Base-by-base conservation (phyloP, 2,113 vertebrate species). In the Gnathonemus longibarbis region DNA sequence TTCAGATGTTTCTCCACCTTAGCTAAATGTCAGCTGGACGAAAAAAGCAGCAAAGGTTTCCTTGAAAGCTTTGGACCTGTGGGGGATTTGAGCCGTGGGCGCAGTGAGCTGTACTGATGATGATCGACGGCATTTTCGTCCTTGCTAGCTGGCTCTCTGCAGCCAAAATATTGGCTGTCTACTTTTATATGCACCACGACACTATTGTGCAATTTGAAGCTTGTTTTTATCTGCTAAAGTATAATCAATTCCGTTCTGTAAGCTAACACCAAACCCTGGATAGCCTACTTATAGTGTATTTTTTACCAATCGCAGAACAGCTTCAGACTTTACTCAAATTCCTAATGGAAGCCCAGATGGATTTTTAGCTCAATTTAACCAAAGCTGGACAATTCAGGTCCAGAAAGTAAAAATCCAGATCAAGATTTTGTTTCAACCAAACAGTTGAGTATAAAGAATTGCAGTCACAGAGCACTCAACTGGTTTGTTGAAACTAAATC, bases 1-100 rank as follows among this genome's bases (percentile, higher is more conserved):
- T 80, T 80, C 74, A 80, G 39, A 80, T 80, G 74, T 80, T 80
- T 80, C 74, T 80, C 74, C 74, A 80, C 74, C 74, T 39, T 80
- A 39, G 15, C 74, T 80, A 80, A 80, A 80, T 80, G 74, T 42
- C 74, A 80, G 74, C 17, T 39, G 74, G 31, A 11, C 4, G 0
- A 6, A 39, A 80, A 42, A 80, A 42, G 74, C 35, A 80, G 17
- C 35, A 80, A 80, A 19, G 74, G 74, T 42, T 80, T 80, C 74
- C 35, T 42, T 80, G 74, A 2, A 80, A 42, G 31, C 35, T 80
- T 42, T 80, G 74, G 15, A 70, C n/a, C 13, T 3, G 17, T 10
- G 74, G 5, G 35, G 31, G 39, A 35, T 74, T 39, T 80, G 11
- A 42, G 74, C 74, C 74, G 1, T 17, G 7, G 31, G 13, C 9